Evolutionary conservation across 2,113 vertebrate species (phyloP).

Genomic region (Eolophus roseicapilla): DNA sequence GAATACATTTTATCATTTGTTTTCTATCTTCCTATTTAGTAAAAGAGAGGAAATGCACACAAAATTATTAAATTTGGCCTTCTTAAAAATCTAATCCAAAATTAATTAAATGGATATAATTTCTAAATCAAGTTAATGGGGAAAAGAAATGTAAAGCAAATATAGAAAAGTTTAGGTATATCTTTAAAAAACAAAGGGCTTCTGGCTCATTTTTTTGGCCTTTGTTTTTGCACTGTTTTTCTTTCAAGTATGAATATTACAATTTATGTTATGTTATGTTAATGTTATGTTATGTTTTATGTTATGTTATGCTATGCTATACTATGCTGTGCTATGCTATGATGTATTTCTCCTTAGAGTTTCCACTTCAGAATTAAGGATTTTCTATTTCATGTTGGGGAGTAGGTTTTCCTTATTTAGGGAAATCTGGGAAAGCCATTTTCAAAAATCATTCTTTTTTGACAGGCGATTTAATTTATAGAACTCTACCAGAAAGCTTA

Average conservation of each 20-base stretch:
- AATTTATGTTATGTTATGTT: neutral
- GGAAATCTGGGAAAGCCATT: neutral
- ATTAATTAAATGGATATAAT: neutral
- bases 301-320: fast-evolving
- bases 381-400: neutral
- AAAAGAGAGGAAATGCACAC: neutral
- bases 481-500: neutral
- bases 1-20: neutral
- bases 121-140: neutral
- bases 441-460: neutral
- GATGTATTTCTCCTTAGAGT: neutral
- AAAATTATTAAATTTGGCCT: neutral
- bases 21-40: neutral
- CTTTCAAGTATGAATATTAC: neutral
- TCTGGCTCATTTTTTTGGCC: neutral
- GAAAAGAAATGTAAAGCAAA: neutral
- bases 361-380: neutral
- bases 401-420: neutral
- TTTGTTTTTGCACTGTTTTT: neutral
- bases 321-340: fast-evolving
- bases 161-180: neutral
- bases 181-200: neutral
- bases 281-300: fast-evolving
- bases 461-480: neutral
- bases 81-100: neutral